Conservation (phyloP, 2,797 vertebrate species). For the Onychomys arenicola region DNA sequence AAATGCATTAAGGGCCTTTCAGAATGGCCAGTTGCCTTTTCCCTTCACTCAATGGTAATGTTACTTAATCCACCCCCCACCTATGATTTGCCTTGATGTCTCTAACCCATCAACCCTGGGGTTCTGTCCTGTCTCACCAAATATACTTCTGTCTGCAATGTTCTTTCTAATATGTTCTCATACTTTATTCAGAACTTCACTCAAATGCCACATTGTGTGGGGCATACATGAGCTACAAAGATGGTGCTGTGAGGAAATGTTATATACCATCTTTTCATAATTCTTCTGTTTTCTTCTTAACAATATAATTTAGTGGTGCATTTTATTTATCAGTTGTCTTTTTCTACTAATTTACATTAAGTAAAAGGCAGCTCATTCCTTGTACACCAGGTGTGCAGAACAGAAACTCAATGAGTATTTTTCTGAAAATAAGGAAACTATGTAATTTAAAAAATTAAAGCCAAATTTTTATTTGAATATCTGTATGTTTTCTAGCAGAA, state of each 20-base stretch:
- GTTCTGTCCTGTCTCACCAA: background rate
- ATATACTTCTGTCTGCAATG: background rate
- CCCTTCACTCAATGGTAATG: background rate
- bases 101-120: background rate
- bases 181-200: background rate
- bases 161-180: background rate
- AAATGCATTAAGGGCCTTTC: background rate
- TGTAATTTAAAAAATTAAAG: background rate
- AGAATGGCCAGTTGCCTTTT: background rate
- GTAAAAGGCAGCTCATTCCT: background rate
- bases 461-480: background rate
- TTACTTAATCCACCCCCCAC: background rate
- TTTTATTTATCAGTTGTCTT: background rate
- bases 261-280: background rate
- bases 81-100: background rate
- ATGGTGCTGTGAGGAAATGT: background rate
- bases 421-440: background rate
- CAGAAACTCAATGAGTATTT: background rate
- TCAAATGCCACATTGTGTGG: background rate
- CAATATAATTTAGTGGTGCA: background rate
- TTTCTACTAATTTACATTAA: background rate
- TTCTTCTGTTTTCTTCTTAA: background rate
- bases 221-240: too few species aligned
- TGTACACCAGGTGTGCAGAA: background rate
- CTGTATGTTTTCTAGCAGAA: background rate